Evolutionary conservation across 2,888 invertebrate genomes (phyloP).

Genomic region (Cryptocephalus moraei): DNA sequence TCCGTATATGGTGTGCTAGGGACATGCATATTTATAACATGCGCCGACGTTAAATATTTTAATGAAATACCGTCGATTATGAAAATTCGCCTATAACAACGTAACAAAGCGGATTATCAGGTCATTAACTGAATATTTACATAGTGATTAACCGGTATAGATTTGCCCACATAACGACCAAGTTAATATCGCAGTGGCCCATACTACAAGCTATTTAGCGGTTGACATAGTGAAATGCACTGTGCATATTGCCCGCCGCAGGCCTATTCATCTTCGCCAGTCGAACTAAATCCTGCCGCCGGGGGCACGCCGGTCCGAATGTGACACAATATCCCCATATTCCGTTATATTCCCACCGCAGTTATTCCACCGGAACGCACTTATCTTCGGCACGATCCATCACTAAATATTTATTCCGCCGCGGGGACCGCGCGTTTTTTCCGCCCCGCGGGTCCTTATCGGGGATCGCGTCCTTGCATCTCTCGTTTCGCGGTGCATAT

Average conservation of each 20-base stretch:
- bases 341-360: too few relatives aligned
- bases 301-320: not conserved
- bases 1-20: too few relatives aligned
- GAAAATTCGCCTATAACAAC: too few relatives aligned
- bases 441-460: too few relatives aligned
- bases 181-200: not conserved
- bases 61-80: not conserved
- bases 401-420: too few relatives aligned
- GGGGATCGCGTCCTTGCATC: too few relatives aligned
- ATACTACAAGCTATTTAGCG: not conserved
- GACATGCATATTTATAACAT: too few relatives aligned
- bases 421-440: too few relatives aligned
- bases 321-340: not conserved
- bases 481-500: too few relatives aligned
- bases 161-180: not conserved
- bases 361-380: too few relatives aligned
- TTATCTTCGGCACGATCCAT: too few relatives aligned
- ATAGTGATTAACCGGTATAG: not conserved
- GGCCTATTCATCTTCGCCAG: constrained; percentile 4
- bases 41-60: not conserved
- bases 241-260: not conserved
- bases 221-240: not conserved
- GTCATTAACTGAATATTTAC: not conserved
- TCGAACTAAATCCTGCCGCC: not conserved
- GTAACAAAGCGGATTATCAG: not conserved